Evolutionary conservation across 2,888 invertebrate genomes (phyloP).

Genomic region (Lottia scabra): DNA sequence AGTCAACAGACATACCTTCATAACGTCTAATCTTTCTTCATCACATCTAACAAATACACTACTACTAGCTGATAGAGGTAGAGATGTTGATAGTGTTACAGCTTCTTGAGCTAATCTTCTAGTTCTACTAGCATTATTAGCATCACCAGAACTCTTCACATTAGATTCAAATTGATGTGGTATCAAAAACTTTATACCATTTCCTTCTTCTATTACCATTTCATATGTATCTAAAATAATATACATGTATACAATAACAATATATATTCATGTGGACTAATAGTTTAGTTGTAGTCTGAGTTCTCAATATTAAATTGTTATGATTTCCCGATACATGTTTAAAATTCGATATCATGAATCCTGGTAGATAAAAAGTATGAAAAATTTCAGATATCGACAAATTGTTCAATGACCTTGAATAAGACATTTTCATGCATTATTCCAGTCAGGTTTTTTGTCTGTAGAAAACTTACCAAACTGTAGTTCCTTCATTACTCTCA

Average conservation of each 20-base stretch:
- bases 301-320: no score
- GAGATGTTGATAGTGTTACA: conserved; percentile 89
- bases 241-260: no score
- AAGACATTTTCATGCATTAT: no score
- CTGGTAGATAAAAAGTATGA: no score
- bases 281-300: no score
- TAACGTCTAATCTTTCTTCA: conserved; percentile 91
- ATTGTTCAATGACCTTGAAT: no score
- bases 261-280: no score
- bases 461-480: conserved; percentile 81
- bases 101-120: conserved; percentile 95
- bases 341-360: no score
- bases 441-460: no score
- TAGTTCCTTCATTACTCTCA: conserved; percentile 87
- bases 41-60: conserved; percentile 96
- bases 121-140: conserved; percentile 86
- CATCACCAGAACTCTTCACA: conserved; percentile 86
- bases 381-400: no score
- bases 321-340: no score
- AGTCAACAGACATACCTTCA: conserved; percentile 78
- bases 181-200: conserved; percentile 82
- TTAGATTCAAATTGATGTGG: conserved; percentile 79
- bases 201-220: conserved; percentile 85
- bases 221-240: conserved; percentile 85
- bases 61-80: conserved; percentile 92